Base-by-base conservation (phyloP, 2,113 vertebrate genomes). In the Oriolus oriolus region DNA sequence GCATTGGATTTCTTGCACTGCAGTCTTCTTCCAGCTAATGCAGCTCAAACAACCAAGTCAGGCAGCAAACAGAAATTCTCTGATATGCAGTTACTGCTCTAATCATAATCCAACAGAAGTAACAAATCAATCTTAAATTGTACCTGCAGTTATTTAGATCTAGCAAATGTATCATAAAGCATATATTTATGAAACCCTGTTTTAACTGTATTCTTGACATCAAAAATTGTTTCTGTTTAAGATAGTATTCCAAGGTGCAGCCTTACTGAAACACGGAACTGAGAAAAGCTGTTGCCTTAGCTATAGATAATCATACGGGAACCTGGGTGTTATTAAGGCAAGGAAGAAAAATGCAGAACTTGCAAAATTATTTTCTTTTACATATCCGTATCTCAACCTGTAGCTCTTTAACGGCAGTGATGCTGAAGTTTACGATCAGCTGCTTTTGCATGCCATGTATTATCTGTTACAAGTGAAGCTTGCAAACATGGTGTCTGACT, bases 11-110 rank as follows among this genome's bases (percentile, higher is more conserved):
- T 77, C 71, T 77, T 69, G 18, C 45, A 44, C 8, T 82, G 65
- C 12, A 47, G 42, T 59, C 39, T 69, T 87, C 52, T 93, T 89
- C 68, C n/a, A 65, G 53, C 41, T 45, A 45, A 77, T 0, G 1
- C 28, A 45, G n/a, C 13, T 83, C 49, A 69, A 61, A 52, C 39
- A 77, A 83, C 63, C 16, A 27, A 23, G 4, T 61, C 49, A 87
- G 35, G 24, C 56, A 85, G 28, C 61, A 93, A 93, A 82, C 8
- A 69, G 31, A 80, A 93, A 68, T 76, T 87, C 41, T 75, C 37
- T 89, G 57, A 59, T n/a, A 61, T 68, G 19, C 27, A 35, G 28
- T 64, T 68, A 56, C 53, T 75, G 20, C 30, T 66, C 5, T 37
- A 66, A 89, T 77, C 35, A 54, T 75, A 78, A 84, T 47, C 18